phyloP scores from a whole-genome alignment of 2,113 vertebrate species.

The Pitta sordida region DNA sequence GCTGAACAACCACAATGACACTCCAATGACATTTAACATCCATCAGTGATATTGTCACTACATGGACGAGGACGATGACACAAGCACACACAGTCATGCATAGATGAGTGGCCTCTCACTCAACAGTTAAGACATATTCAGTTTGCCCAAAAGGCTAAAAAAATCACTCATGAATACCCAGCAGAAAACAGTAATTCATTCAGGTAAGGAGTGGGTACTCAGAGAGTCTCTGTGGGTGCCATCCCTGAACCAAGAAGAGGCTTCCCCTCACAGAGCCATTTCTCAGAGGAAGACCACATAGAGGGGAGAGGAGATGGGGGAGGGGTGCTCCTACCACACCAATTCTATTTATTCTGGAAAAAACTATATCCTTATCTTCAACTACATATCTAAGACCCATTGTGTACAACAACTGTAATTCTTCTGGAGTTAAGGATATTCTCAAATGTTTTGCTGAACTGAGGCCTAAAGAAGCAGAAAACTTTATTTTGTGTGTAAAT shows the following conservation, averaged over 20 bases:
- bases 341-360: background rate
- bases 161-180: background rate
- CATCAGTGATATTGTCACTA: background rate
- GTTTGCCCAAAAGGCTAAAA: accelerated
- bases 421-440: background rate
- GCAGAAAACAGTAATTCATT: background rate
- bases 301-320: background rate
- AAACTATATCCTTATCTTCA: background rate
- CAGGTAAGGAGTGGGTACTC: too few species aligned
- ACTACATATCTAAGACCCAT: background rate
- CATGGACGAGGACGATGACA: accelerated
- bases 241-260: background rate
- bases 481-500: background rate
- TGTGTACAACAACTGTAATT: background rate
- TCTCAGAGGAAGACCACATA: background rate
- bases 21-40: background rate
- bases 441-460: background rate
- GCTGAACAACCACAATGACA: too few species aligned
- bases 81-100: background rate
- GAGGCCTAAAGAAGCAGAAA: background rate
- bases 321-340: background rate
- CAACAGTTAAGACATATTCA: background rate
- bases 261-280: background rate
- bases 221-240: background rate
- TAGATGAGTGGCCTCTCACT: accelerated